Evolutionary conservation across 2,888 invertebrate species (phyloP), one percentile per base, ranked within the genome.

Genomic region (Xestia rhomboidea): DNA sequence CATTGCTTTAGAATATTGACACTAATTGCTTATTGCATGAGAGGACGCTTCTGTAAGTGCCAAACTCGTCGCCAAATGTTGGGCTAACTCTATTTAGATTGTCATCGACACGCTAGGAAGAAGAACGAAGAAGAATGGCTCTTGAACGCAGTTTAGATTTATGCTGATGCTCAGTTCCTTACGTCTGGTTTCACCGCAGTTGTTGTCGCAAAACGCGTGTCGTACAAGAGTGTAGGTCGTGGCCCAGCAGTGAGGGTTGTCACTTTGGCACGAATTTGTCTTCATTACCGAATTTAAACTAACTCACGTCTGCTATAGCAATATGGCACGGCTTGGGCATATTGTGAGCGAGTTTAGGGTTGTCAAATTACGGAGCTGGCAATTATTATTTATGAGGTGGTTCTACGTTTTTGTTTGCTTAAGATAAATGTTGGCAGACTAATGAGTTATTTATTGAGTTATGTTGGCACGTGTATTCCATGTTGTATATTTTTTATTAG

Each of bases 231-330:
- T n/a, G 15, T 15, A 64, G 8, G 1, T 41, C 10, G 64, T 64
- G 64, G 64, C 64, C 10, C 8, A 41, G 64, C n/a, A 27, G n/a
- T 18, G 8, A 54, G 66, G 62, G 77, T 67, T 76, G 76, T 76
- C 74, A 79, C 66, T 57, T 27, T 27, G 64, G 63, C 62, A 78
- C 70, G 67, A 86, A 83, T 83, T 83, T 83, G 76, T 83, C 85
- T 83, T 85, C 85, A 85, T 85, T 85, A 85, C 85, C 76, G 81
- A 83, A 85, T 85, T 83, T 86, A 86, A 85, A 86, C 74, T 84
- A 84, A 73, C 72, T 85, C 84, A 84, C 84, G 84, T 84, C 63
- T 71, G 34, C 76, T 63, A 67, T 76, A 75, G 80, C 85, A 76
- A 82, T 82, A 80, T 57, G 75, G 69, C 15, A 76, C 79, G 69